Conservation (phyloP, 2,797 vertebrate genomes). For the Phyllotis vaccarum region DNA sequence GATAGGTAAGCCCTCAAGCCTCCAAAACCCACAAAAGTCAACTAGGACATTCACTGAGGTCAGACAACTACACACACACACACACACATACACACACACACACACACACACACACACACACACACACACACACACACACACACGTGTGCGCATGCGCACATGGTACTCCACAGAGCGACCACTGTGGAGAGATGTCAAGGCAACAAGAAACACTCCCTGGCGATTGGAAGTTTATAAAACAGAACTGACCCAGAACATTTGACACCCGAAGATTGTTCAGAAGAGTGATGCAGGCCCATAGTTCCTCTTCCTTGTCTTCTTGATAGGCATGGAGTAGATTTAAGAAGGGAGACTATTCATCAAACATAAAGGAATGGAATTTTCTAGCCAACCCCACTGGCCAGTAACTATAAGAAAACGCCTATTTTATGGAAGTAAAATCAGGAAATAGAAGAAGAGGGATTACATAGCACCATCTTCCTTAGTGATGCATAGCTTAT, state of each 20-base stretch:
- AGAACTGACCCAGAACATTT: background rate
- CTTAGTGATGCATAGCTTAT: background rate
- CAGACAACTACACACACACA: background rate
- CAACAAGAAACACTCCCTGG: background rate
- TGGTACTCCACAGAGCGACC: no score
- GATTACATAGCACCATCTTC: background rate
- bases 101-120: background rate
- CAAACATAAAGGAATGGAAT: background rate
- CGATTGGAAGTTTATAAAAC: background rate
- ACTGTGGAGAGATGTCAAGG: rapidly evolving
- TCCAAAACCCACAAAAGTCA: background rate
- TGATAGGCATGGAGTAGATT: background rate
- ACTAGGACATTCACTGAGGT: background rate
- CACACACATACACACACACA: background rate
- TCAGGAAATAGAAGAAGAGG: background rate
- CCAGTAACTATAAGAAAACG: background rate
- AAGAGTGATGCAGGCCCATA: background rate
- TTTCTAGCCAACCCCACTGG: background rate
- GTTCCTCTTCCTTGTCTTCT: background rate
- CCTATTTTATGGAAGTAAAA: background rate
- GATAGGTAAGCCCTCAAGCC: background rate
- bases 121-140: background rate
- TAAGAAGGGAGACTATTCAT: background rate
- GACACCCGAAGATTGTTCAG: background rate
- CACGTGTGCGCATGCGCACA: no score